Percentiles rank a stretch among this genome's conserved stretches.
These are phyloP conservation scores for Theretra japonica DNA, from an alignment of 2,888 invertebrate species.

Conservation along the genomic window DNA sequence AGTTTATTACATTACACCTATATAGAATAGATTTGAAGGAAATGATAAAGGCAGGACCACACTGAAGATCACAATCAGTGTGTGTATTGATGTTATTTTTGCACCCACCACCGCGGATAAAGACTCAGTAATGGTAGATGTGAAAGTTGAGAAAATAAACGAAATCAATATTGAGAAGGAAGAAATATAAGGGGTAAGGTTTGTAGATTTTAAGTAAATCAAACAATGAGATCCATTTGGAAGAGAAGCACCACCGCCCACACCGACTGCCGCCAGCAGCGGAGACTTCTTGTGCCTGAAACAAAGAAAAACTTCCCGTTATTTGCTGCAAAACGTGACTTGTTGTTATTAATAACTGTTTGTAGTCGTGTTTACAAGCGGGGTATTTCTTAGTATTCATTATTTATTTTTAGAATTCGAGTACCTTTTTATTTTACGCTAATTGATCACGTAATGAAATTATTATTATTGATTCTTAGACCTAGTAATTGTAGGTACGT, in stretches of 20 bases:
- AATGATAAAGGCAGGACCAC: background rate
- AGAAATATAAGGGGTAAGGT: background rate
- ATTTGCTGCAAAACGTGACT: no score
- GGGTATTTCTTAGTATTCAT: no score
- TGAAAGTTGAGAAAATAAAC: background rate
- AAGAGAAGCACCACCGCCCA: constrained; percentile 68
- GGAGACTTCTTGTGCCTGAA: constrained; percentile 67
- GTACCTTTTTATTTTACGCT: no score
- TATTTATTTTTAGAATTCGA: no score
- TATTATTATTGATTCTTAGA: no score
- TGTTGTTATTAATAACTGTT: no score
- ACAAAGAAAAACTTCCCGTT: constrained; percentile 53
- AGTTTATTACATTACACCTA: constrained; percentile 41
- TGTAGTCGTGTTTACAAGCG: no score
- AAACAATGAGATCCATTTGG: constrained; percentile 70
- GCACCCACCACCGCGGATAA: background rate
- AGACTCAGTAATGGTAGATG: background rate
- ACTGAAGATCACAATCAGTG: background rate
- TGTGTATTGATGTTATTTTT: background rate
- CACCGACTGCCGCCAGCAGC: constrained; percentile 72
- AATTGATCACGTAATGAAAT: no score
- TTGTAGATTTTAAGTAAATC: constrained; percentile 39
- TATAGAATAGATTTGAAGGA: background rate
- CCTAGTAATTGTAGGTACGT: no score
- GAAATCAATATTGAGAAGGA: background rate